These are phyloP conservation scores for Cataglyphis rosenhaueri DNA, from an alignment of 2,888 invertebrate species.

Conservation along the genomic window DNA sequence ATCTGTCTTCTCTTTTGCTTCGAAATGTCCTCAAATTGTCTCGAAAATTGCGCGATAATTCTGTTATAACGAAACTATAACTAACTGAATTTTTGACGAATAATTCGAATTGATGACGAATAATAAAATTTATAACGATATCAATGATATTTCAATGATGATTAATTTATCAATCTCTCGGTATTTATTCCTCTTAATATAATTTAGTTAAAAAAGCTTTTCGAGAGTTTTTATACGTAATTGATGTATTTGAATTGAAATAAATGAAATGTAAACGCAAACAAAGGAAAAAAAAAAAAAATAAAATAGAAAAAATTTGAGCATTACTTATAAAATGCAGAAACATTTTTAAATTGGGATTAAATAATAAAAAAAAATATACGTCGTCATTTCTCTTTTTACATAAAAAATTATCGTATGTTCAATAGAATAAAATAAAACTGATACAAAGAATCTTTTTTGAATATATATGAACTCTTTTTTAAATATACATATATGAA, in stretches of 20 bases:
- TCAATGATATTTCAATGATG: neutral
- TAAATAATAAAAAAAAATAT: neutral
- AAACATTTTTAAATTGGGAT: neutral
- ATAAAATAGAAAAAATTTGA: neutral
- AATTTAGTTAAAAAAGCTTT: neutral
- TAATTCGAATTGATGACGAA: neutral
- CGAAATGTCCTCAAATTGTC: slow-evolving; percentile 39
- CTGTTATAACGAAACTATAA: neutral
- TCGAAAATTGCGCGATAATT: slow-evolving; percentile 25
- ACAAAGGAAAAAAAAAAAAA: neutral
- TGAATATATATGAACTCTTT: neutral
- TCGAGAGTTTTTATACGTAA: neutral
- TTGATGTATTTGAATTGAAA: slow-evolving; percentile 1
- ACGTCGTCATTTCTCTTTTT: neutral
- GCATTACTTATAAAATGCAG: neutral
- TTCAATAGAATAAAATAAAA: neutral
- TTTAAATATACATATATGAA: neutral
- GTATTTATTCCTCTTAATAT: neutral
- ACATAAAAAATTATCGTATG: neutral
- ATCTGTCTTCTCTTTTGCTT: neutral
- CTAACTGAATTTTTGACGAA: neutral
- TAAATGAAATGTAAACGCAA: neutral
- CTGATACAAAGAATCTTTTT: neutral
- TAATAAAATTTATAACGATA: neutral
- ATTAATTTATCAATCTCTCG: neutral